phyloP scores from a whole-genome alignment of 2,888 invertebrate genomes.

The Pyrgus malvae region DNA sequence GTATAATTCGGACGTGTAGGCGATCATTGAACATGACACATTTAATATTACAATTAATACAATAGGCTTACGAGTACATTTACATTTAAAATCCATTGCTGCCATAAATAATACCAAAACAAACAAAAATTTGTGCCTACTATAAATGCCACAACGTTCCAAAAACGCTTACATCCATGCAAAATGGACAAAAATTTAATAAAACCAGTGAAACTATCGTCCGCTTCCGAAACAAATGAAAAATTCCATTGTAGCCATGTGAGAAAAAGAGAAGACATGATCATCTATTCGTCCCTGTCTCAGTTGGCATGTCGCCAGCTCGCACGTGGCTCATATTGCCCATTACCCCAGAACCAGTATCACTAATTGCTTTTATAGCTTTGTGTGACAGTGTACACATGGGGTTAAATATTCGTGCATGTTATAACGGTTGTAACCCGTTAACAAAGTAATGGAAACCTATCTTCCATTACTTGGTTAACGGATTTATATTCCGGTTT shows the following conservation, averaged over 20 bases:
- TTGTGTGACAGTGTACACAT: slow-evolving; percentile 47
- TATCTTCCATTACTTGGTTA: slow-evolving; percentile 17
- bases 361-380: slow-evolving; percentile 66
- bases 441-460: too few relatives aligned
- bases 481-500: slow-evolving; percentile 11
- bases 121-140: slow-evolving; percentile 1
- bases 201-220: slow-evolving; percentile 39
- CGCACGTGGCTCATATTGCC: slow-evolving; percentile 41
- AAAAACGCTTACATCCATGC: slow-evolving; percentile 16
- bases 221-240: slow-evolving; percentile 46
- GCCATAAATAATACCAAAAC: not conserved
- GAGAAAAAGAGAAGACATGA: not conserved
- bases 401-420: slow-evolving; percentile 38
- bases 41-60: too few relatives aligned
- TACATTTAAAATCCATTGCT: too few relatives aligned
- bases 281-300: slow-evolving; percentile 49
- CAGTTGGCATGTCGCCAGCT: slow-evolving; percentile 45
- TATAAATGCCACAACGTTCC: slow-evolving; percentile 1
- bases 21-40: too few relatives aligned
- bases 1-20: too few relatives aligned
- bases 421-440: slow-evolving; percentile 12
- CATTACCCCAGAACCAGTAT: slow-evolving; percentile 61
- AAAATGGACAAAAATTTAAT: slow-evolving; percentile 41
- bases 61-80: too few relatives aligned
- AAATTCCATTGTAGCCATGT: slow-evolving; percentile 40